These are phyloP conservation scores for Fratercula arctica DNA, from an alignment of 2,797 vertebrate species.

Conservation along the genomic window DNA sequence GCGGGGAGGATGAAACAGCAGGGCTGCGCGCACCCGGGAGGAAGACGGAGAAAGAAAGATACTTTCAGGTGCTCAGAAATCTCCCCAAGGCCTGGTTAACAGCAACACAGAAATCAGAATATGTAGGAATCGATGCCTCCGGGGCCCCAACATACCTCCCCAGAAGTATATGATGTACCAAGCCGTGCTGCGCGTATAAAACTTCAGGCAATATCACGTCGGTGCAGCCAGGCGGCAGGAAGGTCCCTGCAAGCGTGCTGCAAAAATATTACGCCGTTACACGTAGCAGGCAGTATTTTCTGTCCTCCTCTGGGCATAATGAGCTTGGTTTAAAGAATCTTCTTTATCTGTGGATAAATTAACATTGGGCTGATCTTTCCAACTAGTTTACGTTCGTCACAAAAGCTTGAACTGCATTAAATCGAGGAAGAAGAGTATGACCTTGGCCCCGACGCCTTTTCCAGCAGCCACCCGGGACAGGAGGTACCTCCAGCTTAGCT, in stretches of 20 bases:
- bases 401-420: background rate
- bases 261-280: background rate
- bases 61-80: background rate
- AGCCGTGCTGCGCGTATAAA: slow-evolving; percentile 24
- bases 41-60: background rate
- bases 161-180: slow-evolving; percentile 27
- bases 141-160: background rate
- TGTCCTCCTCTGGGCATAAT: background rate
- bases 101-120: background rate
- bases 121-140: background rate
- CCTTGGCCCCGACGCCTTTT: background rate
- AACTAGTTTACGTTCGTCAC: background rate
- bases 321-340: background rate
- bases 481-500: background rate
- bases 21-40: accelerated
- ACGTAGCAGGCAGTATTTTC: background rate
- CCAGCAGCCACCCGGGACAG: background rate
- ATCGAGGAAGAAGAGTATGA: accelerated
- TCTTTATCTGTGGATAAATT: background rate
- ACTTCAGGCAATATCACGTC: slow-evolving; percentile 19
- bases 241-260: slow-evolving; percentile 20
- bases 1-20: background rate
- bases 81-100: background rate
- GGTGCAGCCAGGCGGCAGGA: slow-evolving; percentile 38
- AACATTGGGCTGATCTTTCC: background rate